phyloP scores from a whole-genome alignment of 2,888 invertebrate species.

The Patella caerulea region DNA sequence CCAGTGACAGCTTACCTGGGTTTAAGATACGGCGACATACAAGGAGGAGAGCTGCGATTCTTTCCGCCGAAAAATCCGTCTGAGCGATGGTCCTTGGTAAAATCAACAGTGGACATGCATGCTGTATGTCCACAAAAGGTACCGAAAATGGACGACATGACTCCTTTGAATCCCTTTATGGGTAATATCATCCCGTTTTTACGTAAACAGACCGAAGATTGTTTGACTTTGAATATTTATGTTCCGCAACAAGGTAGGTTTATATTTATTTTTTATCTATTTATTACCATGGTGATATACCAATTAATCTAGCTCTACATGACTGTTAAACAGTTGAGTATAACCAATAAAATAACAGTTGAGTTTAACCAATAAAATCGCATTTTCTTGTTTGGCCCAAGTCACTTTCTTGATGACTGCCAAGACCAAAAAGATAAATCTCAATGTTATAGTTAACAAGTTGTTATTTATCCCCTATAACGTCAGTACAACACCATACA shows the following conservation, averaged over 20 bases:
- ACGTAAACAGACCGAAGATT: neutral
- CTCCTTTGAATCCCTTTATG: neutral
- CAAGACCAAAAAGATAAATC: no score
- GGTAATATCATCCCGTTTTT: neutral
- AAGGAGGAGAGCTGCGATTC: neutral
- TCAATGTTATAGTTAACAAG: no score
- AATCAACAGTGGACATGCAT: neutral
- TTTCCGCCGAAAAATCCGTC: neutral
- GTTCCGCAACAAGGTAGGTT: neutral
- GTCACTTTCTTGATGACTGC: no score
- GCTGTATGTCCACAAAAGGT: neutral
- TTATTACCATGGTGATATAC: no score
- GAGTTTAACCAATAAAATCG: no score
- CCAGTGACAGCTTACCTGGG: conserved; percentile 1
- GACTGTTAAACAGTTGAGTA: no score
- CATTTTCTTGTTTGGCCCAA: no score
- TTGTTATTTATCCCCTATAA: no score
- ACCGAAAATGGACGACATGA: neutral
- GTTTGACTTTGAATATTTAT: neutral
- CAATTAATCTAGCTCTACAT: no score
- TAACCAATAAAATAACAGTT: no score
- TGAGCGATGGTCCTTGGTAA: neutral
- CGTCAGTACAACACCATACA: no score
- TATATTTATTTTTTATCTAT: neutral
- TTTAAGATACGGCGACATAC: neutral